Base-by-base conservation (phyloP, 2,797 vertebrate species). In the Sparus aurata region DNA sequence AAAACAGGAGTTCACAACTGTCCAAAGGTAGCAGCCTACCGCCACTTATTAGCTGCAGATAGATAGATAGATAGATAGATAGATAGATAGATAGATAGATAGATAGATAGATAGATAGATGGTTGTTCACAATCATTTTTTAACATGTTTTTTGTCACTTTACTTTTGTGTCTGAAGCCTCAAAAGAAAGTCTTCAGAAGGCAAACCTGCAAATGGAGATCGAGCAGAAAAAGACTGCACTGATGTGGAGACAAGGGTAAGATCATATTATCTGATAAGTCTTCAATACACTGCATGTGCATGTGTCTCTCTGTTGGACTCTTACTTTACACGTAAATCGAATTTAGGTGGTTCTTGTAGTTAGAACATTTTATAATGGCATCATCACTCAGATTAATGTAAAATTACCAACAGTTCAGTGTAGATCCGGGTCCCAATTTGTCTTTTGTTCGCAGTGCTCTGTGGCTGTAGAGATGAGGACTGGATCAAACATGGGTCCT, bases 191-290 rank as follows among this genome's bases (percentile, higher is more conserved):
- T 96, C 95, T 1, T 94, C 94, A 47, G 95, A 94, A 69, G 92
- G 87, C 1, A 43, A 84, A 1, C 84, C 94, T 5, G 82, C 77
- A 16, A 94, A 85, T 0, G 92, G 59, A 9, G 91, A 95, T 17
- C 66, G 34, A 6, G 73, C 79, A 0, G 96, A 97, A 54, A 95
- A 96, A 1, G 93, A 96, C 22, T 97, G 96, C 97, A 99, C 97
- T 0, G 98, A 99, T 67, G 96, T 98, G 34, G 98, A 99, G 81
- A 98, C 95, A 0, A 96, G 98, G 93, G 98, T 99, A 95, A 92
- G 95, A 69, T 12, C 65, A 12, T 16, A 7, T 57, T 23, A n/a
- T n/a, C 38, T 61, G 3, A 74, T 60, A 46, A 41, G 7, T 67
- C 8, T 80, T 4, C 5, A 18, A 1, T 47, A 17, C 64, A 45